Percentiles rank a stretch among this genome's conserved stretches.
These are phyloP conservation scores for Hirudo medicinalis DNA, from an alignment of 1,140 invertebrate species.

Conservation along the genomic window DNA sequence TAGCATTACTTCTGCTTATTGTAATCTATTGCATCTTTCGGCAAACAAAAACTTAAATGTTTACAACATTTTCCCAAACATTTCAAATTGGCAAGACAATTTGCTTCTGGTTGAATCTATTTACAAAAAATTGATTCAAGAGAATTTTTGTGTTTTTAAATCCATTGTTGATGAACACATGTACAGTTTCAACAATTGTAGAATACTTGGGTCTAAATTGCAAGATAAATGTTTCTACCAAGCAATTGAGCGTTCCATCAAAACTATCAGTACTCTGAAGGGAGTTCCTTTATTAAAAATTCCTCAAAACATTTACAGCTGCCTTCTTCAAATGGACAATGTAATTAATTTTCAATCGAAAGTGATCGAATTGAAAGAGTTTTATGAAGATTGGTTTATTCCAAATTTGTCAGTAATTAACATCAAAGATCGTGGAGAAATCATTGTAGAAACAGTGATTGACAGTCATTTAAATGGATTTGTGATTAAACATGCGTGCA, in stretches of 20 bases:
- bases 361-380: not conserved
- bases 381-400: constrained; percentile 11
- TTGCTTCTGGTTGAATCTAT: not conserved
- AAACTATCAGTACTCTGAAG: not conserved
- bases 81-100: not conserved
- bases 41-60: not conserved
- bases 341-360: not conserved
- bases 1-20: constrained; percentile 19
- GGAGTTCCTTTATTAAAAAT: not conserved
- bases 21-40: not conserved
- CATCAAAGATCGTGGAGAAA: not conserved
- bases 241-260: not conserved
- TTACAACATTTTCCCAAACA: not conserved
- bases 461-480: constrained; percentile 17
- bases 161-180: not conserved
- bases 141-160: not conserved
- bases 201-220: not conserved
- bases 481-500: constrained; percentile 20
- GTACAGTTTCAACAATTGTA: not conserved
- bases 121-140: not conserved
- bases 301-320: constrained; percentile 9
- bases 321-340: constrained; percentile 4
- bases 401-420: constrained; percentile 10
- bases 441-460: constrained; percentile 5
- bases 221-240: not conserved